Evolutionary conservation across 2,113 vertebrate species (phyloP), one percentile per base, ranked within the genome.

Genomic region (Mustela lutreola): DNA sequence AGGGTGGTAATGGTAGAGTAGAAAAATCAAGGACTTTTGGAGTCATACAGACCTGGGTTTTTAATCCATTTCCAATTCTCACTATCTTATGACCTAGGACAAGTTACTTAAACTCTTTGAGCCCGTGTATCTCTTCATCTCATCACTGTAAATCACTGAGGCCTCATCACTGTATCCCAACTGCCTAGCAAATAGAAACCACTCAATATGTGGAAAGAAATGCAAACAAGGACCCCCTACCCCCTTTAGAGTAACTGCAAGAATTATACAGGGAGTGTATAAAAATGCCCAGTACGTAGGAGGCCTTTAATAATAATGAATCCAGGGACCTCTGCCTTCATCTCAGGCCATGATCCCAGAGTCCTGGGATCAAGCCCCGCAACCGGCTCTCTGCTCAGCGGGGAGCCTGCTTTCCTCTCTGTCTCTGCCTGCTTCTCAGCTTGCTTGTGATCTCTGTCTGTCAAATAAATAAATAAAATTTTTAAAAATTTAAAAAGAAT

Each of bases 31-130:
- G 48, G 10, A 42, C 88, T 93, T 93, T 50, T 73, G 82, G n/a
- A 88, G 24, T 78, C 76, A 93, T 67, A 76, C 8, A 92, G 42
- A 96, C 60, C 21, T 91, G 45, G 33, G 65, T 88, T 92, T 96
- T 97, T 96, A 97, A 96, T 60, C 33, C 84, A 97, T 28, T 39
- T 90, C 45, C 48, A 79, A 76, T 92, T 94, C 73, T 94, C 95
- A 86, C 63, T 89, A 96, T 26, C 10, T 95, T 91, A 18, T 95
- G 60, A 95, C 89, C 85, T 73, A 65, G 67, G 70, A 96, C 56
- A 97, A 96, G 83, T 93, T 80, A 92, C 56, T 96, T 50, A 93
- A 94, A 70, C 19, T 75, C 60, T n/a, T 19, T 58, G 24, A 85
- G 50, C 80, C 50, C 91, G 50, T 75, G 0, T 71, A 56, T 90